Percentiles rank a stretch among this genome's conserved stretches.
Conservation (phyloP, 2,113 vertebrate species). For the Argyrosomus japonicus region DNA sequence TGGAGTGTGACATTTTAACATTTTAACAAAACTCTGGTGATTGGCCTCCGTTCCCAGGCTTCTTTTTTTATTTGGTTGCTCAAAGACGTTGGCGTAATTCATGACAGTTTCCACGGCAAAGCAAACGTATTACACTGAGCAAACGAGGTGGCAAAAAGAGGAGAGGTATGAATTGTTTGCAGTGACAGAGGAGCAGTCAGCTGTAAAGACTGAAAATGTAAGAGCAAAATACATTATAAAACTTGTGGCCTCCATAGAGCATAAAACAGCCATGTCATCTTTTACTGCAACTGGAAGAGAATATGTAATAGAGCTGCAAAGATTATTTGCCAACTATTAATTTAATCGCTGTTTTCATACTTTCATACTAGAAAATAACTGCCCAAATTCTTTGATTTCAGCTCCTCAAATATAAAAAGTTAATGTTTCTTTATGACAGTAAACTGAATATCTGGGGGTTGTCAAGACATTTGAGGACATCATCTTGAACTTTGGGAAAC, state of each 20-base stretch:
- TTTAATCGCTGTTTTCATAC: no score
- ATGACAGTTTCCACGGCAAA: constrained; percentile 28
- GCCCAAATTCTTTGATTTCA: no score
- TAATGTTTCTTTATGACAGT: no score
- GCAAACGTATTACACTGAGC: neutral
- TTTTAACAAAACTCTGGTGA: constrained; percentile 12
- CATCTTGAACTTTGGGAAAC: no score
- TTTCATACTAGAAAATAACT: no score
- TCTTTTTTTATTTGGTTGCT: constrained; percentile 22
- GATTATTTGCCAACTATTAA: no score
- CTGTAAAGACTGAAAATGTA: constrained; percentile 3
- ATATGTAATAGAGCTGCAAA: neutral
- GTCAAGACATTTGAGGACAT: no score
- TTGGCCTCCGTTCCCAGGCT: constrained; percentile 7
- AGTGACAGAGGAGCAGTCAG: neutral
- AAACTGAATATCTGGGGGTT: no score
- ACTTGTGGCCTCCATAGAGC: neutral
- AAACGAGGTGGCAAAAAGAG: neutral
- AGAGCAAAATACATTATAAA: neutral
- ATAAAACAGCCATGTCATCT: neutral
- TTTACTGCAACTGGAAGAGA: neutral
- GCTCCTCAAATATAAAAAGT: no score
- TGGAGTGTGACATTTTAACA: constrained; percentile 31
- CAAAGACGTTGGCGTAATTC: neutral
- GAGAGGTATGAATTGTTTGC: neutral